Evolutionary conservation across 53 echinoderm and acorn worm genomes (phyloP).

Genomic region (Patiria pectinifera): DNA sequence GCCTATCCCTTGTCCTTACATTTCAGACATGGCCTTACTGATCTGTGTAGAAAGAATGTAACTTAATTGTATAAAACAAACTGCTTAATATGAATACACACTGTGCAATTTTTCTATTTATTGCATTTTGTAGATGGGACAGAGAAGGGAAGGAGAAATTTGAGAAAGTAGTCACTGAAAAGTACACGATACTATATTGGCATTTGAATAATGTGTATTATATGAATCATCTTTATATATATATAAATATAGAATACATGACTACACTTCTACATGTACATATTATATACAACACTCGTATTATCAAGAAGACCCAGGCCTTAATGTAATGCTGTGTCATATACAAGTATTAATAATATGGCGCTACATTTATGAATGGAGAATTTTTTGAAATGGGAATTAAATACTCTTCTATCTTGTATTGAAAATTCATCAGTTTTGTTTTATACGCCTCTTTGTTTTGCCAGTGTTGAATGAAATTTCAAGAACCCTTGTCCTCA

Average conservation of each 20-base stretch:
- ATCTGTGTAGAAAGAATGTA: constrained; percentile 16
- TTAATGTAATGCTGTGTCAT: constrained; percentile 64
- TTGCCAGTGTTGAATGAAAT: not conserved
- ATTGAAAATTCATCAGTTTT: constrained; percentile 21
- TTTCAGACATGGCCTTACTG: constrained; percentile 37
- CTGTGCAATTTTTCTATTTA: constrained; percentile 67
- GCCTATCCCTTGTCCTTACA: not conserved
- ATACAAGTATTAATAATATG: constrained; percentile 33
- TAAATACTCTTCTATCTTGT: constrained; percentile 67
- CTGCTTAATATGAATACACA: constrained; percentile 24
- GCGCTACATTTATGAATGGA: constrained; percentile 59
- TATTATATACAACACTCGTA: constrained; percentile 4
- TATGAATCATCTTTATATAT: constrained; percentile 55
- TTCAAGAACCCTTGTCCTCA: not conserved
- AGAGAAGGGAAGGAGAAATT: constrained; percentile 20
- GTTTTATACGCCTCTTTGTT: not conserved
- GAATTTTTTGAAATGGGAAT: constrained; percentile 60
- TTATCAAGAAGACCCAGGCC: constrained; percentile 15
- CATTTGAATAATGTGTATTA: constrained; percentile 27
- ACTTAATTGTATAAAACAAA: constrained; percentile 22
- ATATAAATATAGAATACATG: constrained; percentile 39
- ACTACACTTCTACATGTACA: constrained; percentile 45
- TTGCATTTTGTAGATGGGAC: constrained; percentile 48
- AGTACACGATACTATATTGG: constrained; percentile 36
- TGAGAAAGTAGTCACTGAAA: constrained; percentile 24